Conservation (phyloP, 2,113 vertebrate species). For the Ploceus nigricollis region DNA sequence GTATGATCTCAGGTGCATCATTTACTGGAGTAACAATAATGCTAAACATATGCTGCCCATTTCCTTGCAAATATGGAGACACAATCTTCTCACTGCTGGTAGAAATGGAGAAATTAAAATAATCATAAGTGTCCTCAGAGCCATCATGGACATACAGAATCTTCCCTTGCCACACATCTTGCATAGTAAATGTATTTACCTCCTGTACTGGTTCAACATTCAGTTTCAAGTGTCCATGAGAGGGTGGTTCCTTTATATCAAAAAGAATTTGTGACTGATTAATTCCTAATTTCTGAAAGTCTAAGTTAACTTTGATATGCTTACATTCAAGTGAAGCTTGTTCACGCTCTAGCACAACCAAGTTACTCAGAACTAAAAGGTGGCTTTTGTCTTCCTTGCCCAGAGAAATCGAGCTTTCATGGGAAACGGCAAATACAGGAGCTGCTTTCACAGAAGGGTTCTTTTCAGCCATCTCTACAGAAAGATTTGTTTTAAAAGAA, state of each 20-base stretch:
- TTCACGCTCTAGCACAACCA: constrained; percentile 83
- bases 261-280: constrained; percentile 85
- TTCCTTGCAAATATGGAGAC: constrained; percentile 73
- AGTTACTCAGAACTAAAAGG: constrained; percentile 78
- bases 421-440: constrained; percentile 35
- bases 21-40: constrained; percentile 83
- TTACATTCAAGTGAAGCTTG: constrained; percentile 79
- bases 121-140: constrained; percentile 81
- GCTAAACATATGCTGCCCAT: constrained; percentile 73
- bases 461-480: not conserved
- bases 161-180: constrained; percentile 82
- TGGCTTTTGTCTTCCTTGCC: constrained; percentile 61
- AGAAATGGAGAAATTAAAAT: constrained; percentile 84
- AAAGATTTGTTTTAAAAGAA: constrained; percentile 14
- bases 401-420: constrained; percentile 40
- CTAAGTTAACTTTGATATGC: constrained; percentile 82
- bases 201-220: constrained; percentile 69
- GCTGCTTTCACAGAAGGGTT: constrained; percentile 8
- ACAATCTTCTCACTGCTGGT: constrained; percentile 75
- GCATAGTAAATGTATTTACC: constrained; percentile 80
- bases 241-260: constrained; percentile 76
- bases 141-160: constrained; percentile 87
- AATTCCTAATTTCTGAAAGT: constrained; percentile 81
- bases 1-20: constrained; percentile 82
- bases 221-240: constrained; percentile 78